Conservation (phyloP, 2,113 vertebrate species). For the Trachemys scripta region DNA sequence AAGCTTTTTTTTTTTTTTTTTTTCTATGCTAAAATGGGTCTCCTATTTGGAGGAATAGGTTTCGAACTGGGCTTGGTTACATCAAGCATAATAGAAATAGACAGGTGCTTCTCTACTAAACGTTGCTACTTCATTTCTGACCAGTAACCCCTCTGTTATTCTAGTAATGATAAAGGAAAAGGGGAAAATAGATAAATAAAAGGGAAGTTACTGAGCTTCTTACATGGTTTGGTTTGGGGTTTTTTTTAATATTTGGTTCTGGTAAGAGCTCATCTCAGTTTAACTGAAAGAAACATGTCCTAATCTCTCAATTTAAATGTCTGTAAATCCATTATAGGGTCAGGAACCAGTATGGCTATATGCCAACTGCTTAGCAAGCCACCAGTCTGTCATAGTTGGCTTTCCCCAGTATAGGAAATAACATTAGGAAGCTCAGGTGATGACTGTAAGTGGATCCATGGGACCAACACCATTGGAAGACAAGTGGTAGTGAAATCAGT, state of each 20-base stretch:
- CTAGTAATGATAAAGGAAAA: too few species aligned
- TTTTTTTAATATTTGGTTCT: background rate
- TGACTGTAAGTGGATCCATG: background rate
- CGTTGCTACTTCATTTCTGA: background rate
- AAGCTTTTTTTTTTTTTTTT: background rate
- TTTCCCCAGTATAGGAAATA: background rate
- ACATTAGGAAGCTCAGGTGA: background rate
- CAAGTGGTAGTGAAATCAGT: background rate
- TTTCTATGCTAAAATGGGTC: background rate
- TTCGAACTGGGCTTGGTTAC: background rate
- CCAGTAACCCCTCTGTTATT: background rate
- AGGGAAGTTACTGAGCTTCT: background rate
- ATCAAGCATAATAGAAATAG: background rate
- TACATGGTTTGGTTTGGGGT: conserved; percentile 14
- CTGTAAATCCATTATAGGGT: background rate
- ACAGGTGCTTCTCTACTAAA: background rate
- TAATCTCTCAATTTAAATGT: background rate
- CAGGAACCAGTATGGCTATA: background rate
- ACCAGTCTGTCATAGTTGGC: background rate
- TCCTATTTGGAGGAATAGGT: background rate
- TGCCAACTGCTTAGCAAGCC: background rate
- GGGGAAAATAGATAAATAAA: background rate
- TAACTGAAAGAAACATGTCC: background rate
- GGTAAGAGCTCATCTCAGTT: background rate
- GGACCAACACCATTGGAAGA: background rate